A percentile compares a stretch with the other conserved stretches of the same genome.
Conservation (phyloP, 2,113 vertebrate genomes). For the Cisticola juncidis region DNA sequence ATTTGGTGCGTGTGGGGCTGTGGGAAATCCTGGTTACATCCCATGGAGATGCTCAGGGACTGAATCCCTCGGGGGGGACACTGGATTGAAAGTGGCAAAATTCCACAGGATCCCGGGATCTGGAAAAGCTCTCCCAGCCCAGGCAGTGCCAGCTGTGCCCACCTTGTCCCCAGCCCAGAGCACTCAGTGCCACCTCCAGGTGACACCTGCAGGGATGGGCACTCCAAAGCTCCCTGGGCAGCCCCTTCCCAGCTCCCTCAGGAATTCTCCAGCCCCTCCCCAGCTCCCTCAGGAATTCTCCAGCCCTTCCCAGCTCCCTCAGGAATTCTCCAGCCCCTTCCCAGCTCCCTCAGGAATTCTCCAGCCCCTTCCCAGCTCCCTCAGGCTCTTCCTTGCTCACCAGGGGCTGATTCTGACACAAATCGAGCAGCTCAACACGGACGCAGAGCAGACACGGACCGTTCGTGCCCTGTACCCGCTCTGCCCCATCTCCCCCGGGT, state of each 20-base stretch:
- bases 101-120: background rate
- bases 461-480: fast-evolving
- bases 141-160: no score
- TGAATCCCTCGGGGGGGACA: background rate
- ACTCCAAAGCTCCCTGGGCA: background rate
- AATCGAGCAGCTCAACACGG: fast-evolving
- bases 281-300: no score
- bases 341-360: background rate
- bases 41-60: fast-evolving
- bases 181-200: no score
- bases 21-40: background rate
- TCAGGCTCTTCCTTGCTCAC: background rate
- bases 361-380: background rate
- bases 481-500: fast-evolving
- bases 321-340: background rate
- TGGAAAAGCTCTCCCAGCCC: no score
- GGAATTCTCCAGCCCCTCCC: no score
- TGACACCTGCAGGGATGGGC: no score
- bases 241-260: no score
- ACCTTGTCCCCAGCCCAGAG: no score
- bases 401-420: background rate
- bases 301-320: background rate
- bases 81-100: background rate
- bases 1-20: fast-evolving
- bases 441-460: fast-evolving